Base-by-base conservation (phyloP, 2,113 vertebrate species). In the Lamprotornis superbus region DNA sequence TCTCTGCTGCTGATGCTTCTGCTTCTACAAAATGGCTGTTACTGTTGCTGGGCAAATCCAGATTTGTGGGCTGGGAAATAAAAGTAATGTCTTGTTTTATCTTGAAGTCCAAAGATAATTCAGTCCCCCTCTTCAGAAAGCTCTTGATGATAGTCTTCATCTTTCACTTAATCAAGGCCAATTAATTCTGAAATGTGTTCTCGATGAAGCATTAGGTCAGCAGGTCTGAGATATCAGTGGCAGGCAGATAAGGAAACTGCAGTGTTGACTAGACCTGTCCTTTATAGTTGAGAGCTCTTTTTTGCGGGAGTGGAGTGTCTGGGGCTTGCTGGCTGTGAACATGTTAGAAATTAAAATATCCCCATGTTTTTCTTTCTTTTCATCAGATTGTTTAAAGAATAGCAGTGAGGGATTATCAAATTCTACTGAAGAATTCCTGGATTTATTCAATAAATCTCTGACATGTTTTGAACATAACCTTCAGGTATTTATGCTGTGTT, bases 401-500 rank as follows among this genome's bases (percentile, higher is more conserved):
- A 95, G 91, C 77, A 93, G 92, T 21, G 94, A 97, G 60, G 97
- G 95, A 74, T 96, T 99, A 87, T 98, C 98, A 83, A 98, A 98
- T 91, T 98, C 96, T 93, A 99, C 98, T 3, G 82, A 98, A 69
- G 68, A 98, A 94, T 99, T 99, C 96, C 95, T 99, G 96, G 87
- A 83, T 68, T 90, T 81, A 46, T 98, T 98, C 97, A 99, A 99
- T 97, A 95, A 98, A 82, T 98, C 99, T 15, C 95, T 98, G 95
- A 96, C 91, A 75, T 99, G 99, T 97, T 99, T 99, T 97, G 98
- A 99, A 83, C 98, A 98, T 93, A 98, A 98, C 93, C 97, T 98
- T 93, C 98, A 99, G 98, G 99, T 99, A 97, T 96, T 94, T 97
- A 80, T 80, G 61, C 84, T 84, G 24, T 93, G 50, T 95, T 64